Percentiles rank a stretch among this genome's conserved stretches.
phyloP scores from a whole-genome alignment of 2,797 vertebrate genomes.

The Cryptoprocta ferox region DNA sequence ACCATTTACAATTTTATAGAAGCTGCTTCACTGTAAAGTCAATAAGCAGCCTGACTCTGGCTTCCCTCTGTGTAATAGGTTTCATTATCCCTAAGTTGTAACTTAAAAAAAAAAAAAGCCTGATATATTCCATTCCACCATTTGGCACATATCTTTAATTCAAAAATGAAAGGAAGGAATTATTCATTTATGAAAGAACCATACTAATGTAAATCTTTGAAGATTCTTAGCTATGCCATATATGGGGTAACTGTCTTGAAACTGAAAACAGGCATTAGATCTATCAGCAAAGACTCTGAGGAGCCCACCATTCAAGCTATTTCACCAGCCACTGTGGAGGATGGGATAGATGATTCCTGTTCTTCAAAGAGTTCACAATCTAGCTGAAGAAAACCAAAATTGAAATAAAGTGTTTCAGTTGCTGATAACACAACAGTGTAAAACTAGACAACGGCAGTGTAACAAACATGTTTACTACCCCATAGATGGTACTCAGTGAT shows the following conservation, averaged over 20 bases:
- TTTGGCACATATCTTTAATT: constrained; percentile 11
- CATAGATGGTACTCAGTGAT: neutral
- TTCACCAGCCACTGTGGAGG: neutral
- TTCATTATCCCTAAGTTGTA: constrained; percentile 46
- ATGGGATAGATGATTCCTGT: neutral
- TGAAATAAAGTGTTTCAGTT: neutral
- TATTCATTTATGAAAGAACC: neutral
- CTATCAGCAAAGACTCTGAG: neutral
- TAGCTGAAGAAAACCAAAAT: neutral
- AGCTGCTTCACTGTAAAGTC: neutral
- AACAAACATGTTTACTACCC: neutral
- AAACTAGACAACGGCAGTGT: neutral
- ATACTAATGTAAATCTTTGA: neutral
- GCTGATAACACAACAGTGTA: neutral
- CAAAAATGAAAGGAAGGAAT: constrained; percentile 40
- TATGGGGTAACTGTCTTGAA: neutral
- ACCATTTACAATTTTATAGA: neutral
- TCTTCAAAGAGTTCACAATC: constrained; percentile 11
- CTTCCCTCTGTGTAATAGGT: fast-evolving
- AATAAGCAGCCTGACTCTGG: constrained; percentile 45
- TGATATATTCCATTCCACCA: neutral
- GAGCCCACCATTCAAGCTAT: neutral
- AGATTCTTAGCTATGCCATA: neutral
- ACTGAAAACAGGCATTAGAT: constrained; percentile 1
- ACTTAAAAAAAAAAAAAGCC: neutral